Percentiles rank a stretch among this genome's conserved stretches.
phyloP scores from a whole-genome alignment of 2,113 vertebrate species.

The Xenotilapia caudafasciata region DNA sequence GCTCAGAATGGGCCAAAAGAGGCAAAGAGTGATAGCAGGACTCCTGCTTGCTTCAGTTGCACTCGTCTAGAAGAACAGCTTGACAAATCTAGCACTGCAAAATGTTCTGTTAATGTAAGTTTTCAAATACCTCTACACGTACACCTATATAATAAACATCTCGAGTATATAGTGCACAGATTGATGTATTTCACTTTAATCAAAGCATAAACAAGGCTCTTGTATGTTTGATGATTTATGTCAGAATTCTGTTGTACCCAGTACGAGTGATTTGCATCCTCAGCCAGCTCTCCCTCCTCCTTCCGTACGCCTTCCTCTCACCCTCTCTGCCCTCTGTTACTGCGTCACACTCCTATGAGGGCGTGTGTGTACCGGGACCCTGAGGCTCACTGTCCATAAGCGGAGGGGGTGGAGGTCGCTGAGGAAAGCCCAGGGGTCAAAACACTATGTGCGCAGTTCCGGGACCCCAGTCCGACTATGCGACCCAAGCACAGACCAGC shows the following conservation, averaged over 20 bases:
- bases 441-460: slow-evolving; percentile 73
- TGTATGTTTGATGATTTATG: slow-evolving; percentile 31
- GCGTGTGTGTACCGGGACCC: slow-evolving; percentile 48
- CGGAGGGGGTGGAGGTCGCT: slow-evolving; percentile 46
- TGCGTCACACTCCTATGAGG: slow-evolving; percentile 49
- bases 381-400: slow-evolving; percentile 43
- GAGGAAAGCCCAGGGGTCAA: slow-evolving; percentile 63
- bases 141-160: background rate
- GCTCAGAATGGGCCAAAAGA: background rate
- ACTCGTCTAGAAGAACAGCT: background rate
- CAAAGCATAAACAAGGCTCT: background rate
- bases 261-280: slow-evolving; percentile 31
- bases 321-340: slow-evolving; percentile 14
- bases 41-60: background rate
- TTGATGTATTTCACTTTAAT: background rate
- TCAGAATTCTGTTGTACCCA: slow-evolving; percentile 25
- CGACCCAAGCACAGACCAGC: slow-evolving; percentile 52
- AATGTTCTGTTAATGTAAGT: background rate
- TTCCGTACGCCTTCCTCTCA: background rate
- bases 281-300: background rate
- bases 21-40: background rate
- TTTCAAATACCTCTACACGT: background rate
- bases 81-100: background rate
- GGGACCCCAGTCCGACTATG: slow-evolving; percentile 49
- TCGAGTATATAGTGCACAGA: background rate